Percentiles rank a stretch among this genome's conserved stretches.
Conservation (phyloP, 2,888 invertebrate species). For the Caenorhabditis sp. region DNA sequence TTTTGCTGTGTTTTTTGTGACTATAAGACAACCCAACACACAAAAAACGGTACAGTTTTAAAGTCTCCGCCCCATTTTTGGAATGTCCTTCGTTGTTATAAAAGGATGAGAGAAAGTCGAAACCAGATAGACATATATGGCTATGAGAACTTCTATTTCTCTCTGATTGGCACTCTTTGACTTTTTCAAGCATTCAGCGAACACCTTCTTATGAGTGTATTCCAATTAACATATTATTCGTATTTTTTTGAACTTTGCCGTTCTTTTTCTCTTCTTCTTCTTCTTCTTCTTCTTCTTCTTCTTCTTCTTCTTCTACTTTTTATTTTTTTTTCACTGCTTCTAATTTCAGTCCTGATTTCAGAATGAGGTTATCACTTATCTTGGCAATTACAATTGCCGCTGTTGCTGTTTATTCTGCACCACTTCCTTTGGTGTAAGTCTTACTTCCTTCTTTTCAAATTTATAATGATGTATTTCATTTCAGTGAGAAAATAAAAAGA, state of each 20-base stretch:
- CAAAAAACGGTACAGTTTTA: not conserved
- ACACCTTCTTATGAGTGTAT: not conserved
- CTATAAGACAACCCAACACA: not conserved
- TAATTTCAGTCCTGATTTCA: not conserved
- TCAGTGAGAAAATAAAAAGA: slow-evolving; percentile 41
- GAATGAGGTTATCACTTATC: not conserved
- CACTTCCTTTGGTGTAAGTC: not conserved
- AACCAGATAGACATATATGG: no score
- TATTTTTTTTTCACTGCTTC: no score
- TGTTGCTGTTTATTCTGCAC: not conserved
- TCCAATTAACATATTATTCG: not conserved
- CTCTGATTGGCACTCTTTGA: not conserved
- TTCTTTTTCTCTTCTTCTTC: not conserved
- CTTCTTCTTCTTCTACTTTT: not conserved
- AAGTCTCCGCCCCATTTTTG: not conserved
- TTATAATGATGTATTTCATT: not conserved
- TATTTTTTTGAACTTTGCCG: not conserved
- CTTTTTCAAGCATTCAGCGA: not conserved
- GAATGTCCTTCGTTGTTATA: not conserved
- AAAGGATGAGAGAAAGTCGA: not conserved
- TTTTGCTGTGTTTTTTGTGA: no score
- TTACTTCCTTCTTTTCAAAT: not conserved
- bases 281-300: not conserved
- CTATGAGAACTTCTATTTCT: no score
- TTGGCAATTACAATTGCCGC: not conserved